Evolutionary conservation across 2,797 vertebrate species (phyloP).

Genomic region (Premnoplex brunnescens): DNA sequence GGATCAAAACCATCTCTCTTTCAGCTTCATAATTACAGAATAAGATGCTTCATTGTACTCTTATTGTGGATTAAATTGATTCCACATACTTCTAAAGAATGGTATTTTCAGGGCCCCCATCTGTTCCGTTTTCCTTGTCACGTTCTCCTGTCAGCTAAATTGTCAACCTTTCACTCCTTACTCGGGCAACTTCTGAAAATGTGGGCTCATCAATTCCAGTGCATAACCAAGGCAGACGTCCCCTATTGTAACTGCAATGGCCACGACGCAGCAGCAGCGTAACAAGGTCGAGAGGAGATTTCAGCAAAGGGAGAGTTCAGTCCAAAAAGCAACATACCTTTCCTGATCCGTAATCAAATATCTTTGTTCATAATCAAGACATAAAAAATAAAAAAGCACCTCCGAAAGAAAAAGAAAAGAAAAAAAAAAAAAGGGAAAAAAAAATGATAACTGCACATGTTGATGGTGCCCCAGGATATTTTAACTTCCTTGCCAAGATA

Average conservation of each 20-base stretch:
- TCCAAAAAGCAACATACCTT: not conserved
- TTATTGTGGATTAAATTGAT: constrained; percentile 53
- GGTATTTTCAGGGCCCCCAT: constrained; percentile 37
- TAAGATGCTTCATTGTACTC: constrained; percentile 32
- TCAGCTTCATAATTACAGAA: constrained; percentile 38
- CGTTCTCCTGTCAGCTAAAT: constrained; percentile 38
- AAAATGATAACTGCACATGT: constrained; percentile 9
- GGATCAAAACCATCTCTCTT: constrained; percentile 36
- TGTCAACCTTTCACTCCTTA: constrained; percentile 45
- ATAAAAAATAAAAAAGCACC: not conserved
- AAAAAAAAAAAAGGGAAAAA: not conserved
- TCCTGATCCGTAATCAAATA: not conserved
- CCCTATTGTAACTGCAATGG: not conserved
- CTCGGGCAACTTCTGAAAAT: constrained; percentile 1
- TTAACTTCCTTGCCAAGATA: constrained; percentile 56
- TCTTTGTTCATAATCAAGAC: not conserved
- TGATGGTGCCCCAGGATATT: constrained; percentile 54
- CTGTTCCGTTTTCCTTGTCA: constrained; percentile 2
- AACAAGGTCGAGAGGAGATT: not conserved
- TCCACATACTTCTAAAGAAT: constrained; percentile 32
- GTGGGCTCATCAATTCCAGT: not conserved
- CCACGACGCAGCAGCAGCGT: fast-evolving
- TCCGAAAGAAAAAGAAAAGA: not conserved
- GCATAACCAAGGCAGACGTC: not conserved
- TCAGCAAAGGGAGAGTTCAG: not conserved